A percentile compares a stretch with the other conserved stretches of the same genome.
These are phyloP conservation scores for Eutolmus rufibarbis DNA, from an alignment of 2,888 invertebrate genomes.

Conservation along the genomic window DNA sequence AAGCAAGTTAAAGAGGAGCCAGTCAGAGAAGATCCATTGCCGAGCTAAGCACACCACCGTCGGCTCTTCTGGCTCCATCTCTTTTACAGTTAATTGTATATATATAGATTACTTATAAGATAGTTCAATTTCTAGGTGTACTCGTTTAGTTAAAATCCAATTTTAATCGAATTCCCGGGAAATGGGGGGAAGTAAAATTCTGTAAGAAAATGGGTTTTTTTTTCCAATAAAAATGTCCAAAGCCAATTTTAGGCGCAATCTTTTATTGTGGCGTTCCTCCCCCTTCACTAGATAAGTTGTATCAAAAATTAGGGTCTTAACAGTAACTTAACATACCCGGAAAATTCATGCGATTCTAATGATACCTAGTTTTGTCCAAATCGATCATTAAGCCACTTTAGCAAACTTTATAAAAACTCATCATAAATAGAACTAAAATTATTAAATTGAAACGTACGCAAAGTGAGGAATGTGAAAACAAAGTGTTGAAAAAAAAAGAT, in stretches of 20 bases:
- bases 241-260: neutral
- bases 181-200: neutral
- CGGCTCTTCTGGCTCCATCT: neutral
- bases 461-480: too few species aligned
- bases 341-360: too few species aligned
- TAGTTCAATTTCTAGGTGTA: neutral
- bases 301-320: too few species aligned
- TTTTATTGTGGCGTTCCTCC: neutral
- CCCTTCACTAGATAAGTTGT: too few species aligned
- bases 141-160: neutral
- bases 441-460: too few species aligned
- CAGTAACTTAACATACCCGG: too few species aligned
- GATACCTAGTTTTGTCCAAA: too few species aligned
- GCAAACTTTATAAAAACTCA: too few species aligned
- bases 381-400: too few species aligned
- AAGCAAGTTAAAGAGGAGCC: neutral
- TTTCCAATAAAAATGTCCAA: neutral
- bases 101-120: neutral
- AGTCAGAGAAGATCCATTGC: neutral
- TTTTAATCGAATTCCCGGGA: neutral
- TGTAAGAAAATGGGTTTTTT: neutral
- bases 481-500: too few species aligned
- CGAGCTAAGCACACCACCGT: neutral
- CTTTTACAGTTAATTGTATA: neutral
- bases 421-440: too few species aligned